Base-by-base conservation (phyloP, 1,140 invertebrate genomes). In the Diorhabda carinulata region DNA sequence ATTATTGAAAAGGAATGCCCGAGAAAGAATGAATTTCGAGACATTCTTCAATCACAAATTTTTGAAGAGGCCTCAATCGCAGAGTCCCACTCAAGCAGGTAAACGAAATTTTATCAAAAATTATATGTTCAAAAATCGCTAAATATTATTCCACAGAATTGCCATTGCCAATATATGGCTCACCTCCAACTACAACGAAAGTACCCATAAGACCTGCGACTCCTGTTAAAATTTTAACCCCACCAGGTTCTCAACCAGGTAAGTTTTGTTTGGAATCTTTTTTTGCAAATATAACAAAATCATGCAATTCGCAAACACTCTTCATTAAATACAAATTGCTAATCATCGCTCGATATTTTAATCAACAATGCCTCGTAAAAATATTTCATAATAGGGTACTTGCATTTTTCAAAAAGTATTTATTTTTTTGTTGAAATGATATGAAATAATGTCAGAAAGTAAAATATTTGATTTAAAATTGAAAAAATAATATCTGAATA, bases 11-110 rank as follows among this genome's bases (percentile, higher is more conserved):
- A 88, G 97, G 67, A 98, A 98, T 84, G 91, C 98, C 10, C 90
- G 90, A 77, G 97, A 99, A 80, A 87, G 98, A 68, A 97, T 99
- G 86, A 90, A 94, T 66, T 99, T 99, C 83, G 95, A 98, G 74
- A 88, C 89, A 67, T 98, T 98, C 84, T 98, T 98, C 84, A 91
- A 88, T 79, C 96, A 98, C 83, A 86, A 90, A 57, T 98, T 98
- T 82, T 84, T 98, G 66, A 89, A 91, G 78, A 87, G 90, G 65
- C 86, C 87, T 6, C 82, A 77, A 43, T 74, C 78, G 63, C 77
- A 67, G 45, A 74, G 74, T 74, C 74, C 78, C 43, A n/a, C 79
- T 47, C 72, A 74, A 72, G 76, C 72, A 73, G 78, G 78, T 78
- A 71, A 66, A 47, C 71, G 57, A 71, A 7, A 6, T 57, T 5